Evolutionary conservation across 2,113 vertebrate species (phyloP), one percentile per base, ranked within the genome.

Genomic region (Plecotus auritus): DNA sequence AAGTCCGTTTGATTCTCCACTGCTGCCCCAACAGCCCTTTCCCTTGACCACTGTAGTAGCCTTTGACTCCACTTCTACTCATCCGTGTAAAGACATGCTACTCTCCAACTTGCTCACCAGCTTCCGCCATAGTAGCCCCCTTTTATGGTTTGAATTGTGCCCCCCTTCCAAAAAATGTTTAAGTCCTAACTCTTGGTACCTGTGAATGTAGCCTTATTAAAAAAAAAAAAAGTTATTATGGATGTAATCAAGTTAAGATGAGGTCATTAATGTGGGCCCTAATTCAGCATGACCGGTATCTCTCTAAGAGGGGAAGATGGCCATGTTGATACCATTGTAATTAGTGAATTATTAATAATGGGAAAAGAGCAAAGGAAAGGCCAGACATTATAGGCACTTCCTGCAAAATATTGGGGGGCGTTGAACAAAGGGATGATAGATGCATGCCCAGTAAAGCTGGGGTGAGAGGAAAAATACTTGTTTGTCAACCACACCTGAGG

Each of bases 41-140:
- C 30, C 28, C 12, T 35, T 3, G 26, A 28, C 23, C 7, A 7
- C 0, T 1, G n/a, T 30, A 13, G 1, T 49, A 14, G 17, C 9
- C 2, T 23, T 51, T 78, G 18, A 47, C 32, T 86, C 35, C 22
- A 54, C 3, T 3, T 7, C 9, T 26, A 7, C 20, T 77, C 56
- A 92, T 6, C 12, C 2, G 2, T 18, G 7, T 12, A 32, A 72
- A 26, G 14, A 42, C 70, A 8, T 2, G 2, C 22, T 10, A 7
- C n/a, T 42, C 20, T 47, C 12, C n/a, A 42, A 11, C 17, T 5
- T 42, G 1, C 37, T 95, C 30, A 14, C 22, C 22, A 30, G 3
- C 45, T 37, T 30, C 7, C 4, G 35, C 76, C 17, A 9, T 18
- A 22, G 18, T 16, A 32, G 17, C 4, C 11, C 18, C 8, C 13